Conservation (phyloP, 2,113 vertebrate species). For the Mormoops blainvillei region DNA sequence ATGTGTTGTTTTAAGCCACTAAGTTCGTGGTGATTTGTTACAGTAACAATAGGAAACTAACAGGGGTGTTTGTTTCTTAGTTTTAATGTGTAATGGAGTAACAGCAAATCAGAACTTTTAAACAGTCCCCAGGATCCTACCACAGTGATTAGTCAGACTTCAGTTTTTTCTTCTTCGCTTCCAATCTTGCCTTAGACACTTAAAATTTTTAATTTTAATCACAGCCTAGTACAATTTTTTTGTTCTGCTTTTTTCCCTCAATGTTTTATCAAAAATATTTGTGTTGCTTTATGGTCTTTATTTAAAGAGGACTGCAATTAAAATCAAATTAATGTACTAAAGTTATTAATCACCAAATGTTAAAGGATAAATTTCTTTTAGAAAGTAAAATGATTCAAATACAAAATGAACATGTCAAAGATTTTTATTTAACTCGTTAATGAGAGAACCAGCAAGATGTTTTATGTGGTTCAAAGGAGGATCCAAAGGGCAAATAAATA, state of each 20-base stretch:
- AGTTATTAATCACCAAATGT: not conserved
- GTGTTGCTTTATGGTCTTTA: not conserved
- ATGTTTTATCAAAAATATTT: not conserved
- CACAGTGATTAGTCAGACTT: not conserved
- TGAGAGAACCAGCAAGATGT: not conserved
- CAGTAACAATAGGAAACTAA: not conserved
- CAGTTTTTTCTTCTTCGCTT: not conserved
- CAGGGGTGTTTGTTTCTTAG: not conserved
- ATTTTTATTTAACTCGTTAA: not conserved
- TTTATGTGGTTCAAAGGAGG: not conserved
- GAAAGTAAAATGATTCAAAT: constrained; percentile 8
- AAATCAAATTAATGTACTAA: not conserved
- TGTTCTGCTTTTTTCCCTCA: not conserved
- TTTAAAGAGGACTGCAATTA: not conserved
- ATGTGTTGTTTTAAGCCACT: not conserved
- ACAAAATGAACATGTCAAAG: not conserved
- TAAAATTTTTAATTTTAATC: not conserved
- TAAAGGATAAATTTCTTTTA: not conserved
- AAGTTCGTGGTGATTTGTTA: not conserved
- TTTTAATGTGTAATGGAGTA: not conserved
- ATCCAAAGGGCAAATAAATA: not conserved
- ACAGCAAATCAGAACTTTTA: not conserved
- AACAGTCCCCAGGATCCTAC: not conserved
- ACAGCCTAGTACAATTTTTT: not conserved
- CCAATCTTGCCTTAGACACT: not conserved